phyloP scores from a whole-genome alignment of 2,888 invertebrate genomes.

The Spodoptera picta region DNA sequence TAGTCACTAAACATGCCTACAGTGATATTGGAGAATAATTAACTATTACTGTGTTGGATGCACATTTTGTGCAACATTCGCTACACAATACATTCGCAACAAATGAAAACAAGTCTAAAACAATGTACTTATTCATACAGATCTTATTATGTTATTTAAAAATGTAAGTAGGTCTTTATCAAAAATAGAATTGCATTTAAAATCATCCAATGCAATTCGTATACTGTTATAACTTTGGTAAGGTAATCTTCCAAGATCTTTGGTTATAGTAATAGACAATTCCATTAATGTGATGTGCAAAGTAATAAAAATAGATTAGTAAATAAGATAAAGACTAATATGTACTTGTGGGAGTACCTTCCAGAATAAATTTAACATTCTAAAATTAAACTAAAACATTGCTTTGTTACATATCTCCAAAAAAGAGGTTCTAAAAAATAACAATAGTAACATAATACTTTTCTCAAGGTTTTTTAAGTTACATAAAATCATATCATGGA shows the following conservation, averaged over 20 bases:
- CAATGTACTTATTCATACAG: conserved; percentile 32
- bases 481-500: conserved; percentile 39
- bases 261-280: conserved; percentile 66
- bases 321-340: conserved; percentile 37
- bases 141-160: conserved; percentile 44
- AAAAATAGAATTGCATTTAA: conserved; percentile 64
- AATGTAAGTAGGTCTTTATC: conserved; percentile 58
- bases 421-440: conserved; percentile 51
- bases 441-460: conserved; percentile 55
- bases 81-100: conserved; percentile 26
- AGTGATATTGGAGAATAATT: conserved; percentile 37
- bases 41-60: conserved; percentile 25
- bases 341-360: conserved; percentile 53
- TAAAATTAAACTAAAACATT: conserved; percentile 52
- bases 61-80: conserved; percentile 43
- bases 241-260: conserved; percentile 65
- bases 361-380: conserved; percentile 40
- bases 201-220: conserved; percentile 58
- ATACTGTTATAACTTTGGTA: conserved; percentile 66
- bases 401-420: conserved; percentile 52
- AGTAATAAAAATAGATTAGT: conserved; percentile 24
- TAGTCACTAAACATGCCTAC: conserved; percentile 55
- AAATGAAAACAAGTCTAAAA: conserved; percentile 22
- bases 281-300: conserved; percentile 61
- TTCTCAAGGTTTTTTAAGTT: conserved; percentile 24